A percentile compares a stretch with the other conserved stretches of the same genome.
These are phyloP conservation scores for Pseudococcus viburni DNA, from an alignment of 2,888 invertebrate genomes.

Conservation along the genomic window DNA sequence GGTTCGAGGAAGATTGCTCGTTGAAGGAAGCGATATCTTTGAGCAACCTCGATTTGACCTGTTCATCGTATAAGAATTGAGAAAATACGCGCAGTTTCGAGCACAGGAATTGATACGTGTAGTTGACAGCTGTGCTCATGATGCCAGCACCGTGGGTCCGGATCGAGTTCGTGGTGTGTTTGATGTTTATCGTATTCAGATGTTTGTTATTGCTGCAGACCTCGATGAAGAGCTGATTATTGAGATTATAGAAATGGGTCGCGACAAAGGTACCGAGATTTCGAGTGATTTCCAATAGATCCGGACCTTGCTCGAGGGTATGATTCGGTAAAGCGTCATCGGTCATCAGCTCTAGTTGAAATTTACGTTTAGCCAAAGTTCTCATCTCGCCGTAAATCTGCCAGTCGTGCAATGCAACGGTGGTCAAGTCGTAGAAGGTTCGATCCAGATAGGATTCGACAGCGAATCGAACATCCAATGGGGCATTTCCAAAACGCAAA, in stretches of 20 bases:
- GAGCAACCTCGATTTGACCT: slow-evolving; percentile 93
- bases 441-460: slow-evolving; percentile 93
- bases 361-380: slow-evolving; percentile 88
- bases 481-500: slow-evolving; percentile 1
- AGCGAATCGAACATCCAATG: slow-evolving; percentile 64
- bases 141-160: slow-evolving; percentile 97
- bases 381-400: slow-evolving; percentile 98
- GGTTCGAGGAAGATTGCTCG: slow-evolving; percentile 79
- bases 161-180: slow-evolving; percentile 96
- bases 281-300: slow-evolving; percentile 96
- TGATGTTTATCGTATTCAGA: slow-evolving; percentile 94
- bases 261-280: slow-evolving; percentile 96
- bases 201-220: slow-evolving; percentile 92
- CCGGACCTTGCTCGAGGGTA: slow-evolving; percentile 96
- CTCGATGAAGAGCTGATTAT: slow-evolving; percentile 96
- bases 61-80: slow-evolving; percentile 97
- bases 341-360: slow-evolving; percentile 81
- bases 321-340: slow-evolving; percentile 96
- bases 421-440: slow-evolving; percentile 97
- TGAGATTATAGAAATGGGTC: slow-evolving; percentile 94
- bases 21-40: slow-evolving; percentile 89
- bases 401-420: slow-evolving; percentile 98
- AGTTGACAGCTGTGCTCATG: slow-evolving; percentile 94
- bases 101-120: slow-evolving; percentile 92
- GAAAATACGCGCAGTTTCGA: slow-evolving; percentile 95